phyloP scores from a whole-genome alignment of 1,140 invertebrate species.

The Ceratoteleas bidentatus region DNA sequence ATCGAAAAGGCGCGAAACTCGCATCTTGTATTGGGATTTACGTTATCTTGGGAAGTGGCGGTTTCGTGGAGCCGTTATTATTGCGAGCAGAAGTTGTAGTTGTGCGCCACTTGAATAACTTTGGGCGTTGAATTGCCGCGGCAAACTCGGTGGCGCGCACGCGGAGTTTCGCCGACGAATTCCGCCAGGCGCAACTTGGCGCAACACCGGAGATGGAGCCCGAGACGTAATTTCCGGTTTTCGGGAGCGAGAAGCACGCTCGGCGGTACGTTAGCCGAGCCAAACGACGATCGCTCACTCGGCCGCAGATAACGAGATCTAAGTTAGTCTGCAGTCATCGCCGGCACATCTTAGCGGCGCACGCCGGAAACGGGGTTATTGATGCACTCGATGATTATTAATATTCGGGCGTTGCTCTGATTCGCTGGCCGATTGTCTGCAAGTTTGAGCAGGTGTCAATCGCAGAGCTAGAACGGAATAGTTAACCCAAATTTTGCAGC shows the following conservation, averaged over 20 bases:
- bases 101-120: constrained; percentile 52
- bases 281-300: constrained; percentile 79
- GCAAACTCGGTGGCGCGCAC: constrained; percentile 33
- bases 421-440: too few relatives aligned
- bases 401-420: neutral
- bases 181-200: constrained; percentile 73
- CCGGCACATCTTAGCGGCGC: constrained; percentile 18
- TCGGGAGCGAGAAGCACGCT: constrained; percentile 61
- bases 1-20: neutral
- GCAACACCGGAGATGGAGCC: constrained; percentile 80
- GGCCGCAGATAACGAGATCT: constrained; percentile 72
- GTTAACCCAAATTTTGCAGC: too few relatives aligned
- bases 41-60: constrained; percentile 50
- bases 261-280: constrained; percentile 72
- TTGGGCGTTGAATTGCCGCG: constrained; percentile 38
- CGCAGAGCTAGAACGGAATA: too few relatives aligned
- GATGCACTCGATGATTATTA: constrained; percentile 2
- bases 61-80: constrained; percentile 57
- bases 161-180: constrained; percentile 69
- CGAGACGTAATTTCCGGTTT: constrained; percentile 81
- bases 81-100: constrained; percentile 56
- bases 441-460: too few relatives aligned
- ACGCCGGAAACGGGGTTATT: constrained; percentile 6
- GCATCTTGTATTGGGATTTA: constrained; percentile 61
- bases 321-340: constrained; percentile 55